Evolutionary conservation across 2,888 invertebrate species (phyloP), one percentile per base, ranked within the genome.

Genomic region (Euphydryas editha): DNA sequence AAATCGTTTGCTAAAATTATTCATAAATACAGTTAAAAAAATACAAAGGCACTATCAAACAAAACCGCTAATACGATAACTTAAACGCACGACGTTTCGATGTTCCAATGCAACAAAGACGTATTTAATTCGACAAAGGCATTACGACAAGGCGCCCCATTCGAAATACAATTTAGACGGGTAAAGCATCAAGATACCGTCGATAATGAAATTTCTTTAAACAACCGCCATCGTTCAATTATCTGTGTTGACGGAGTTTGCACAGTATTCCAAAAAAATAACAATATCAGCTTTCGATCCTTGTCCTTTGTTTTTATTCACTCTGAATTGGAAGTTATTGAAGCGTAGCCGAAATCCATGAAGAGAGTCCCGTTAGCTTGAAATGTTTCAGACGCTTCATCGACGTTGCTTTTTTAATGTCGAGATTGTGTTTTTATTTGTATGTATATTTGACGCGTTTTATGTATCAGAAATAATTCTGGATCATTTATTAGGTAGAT

Each of bases 251-350:
- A 67, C 65, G 62, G 64, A 59, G 56, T 51, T 17, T 15, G 46
- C 55, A 21, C 21, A 37, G 56, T 30, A 57, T 62, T 66, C 59
- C 59, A 49, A 58, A 70, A n/a, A n/a, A 72, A 68, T 68, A 66
- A 55, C 60, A 65, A 68, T 66, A 70, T 70, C 60, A 68, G 64
- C 62, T 67, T 68, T 62, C 58, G 66, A 68, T 68, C 57, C 66
- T 55, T 58, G 54, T 46, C 58, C n/a, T 59, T 62, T 62, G 62
- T 68, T 68, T 49, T 42, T 46, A 47, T 59, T 62, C 37, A 54
- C 57, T 37, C 6, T 44, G 62, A 62, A 54, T 54, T 59, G 15
- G 58, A 59, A 55, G 44, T 62, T 47, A 47, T 55, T 59, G 54
- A 59, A 59, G 58, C 54, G 54, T 17, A 24, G 54, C 58, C 44